Evolutionary conservation across 92 coral and sea anemone genomes (phyloP).

Genomic region (Micromussa lordhowensis): DNA sequence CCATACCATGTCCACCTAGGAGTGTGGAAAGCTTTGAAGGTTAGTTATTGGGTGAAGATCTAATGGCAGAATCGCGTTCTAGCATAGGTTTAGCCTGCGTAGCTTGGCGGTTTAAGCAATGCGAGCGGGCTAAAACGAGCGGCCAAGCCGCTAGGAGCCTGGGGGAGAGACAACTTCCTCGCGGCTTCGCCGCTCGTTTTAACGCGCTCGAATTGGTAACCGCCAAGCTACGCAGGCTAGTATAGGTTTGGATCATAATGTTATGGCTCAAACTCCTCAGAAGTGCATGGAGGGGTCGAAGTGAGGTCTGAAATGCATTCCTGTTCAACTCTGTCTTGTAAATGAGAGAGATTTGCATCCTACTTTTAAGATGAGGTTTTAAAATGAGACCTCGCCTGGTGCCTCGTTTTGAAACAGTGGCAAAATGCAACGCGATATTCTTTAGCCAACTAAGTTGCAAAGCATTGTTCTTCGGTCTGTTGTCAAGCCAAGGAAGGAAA

Average conservation of each 20-base stretch:
- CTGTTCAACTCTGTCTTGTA: neutral
- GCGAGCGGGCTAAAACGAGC: too few species aligned
- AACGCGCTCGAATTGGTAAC: too few species aligned
- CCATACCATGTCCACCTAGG: constrained; percentile 78
- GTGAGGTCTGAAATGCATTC: neutral
- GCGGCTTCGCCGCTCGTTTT: too few species aligned
- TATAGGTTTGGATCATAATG: too few species aligned
- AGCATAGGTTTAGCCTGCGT: neutral
- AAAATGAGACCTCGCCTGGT: neutral
- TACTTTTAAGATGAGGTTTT: neutral
- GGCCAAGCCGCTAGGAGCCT: too few species aligned
- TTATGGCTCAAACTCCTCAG: neutral
- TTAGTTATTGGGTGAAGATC: neutral
- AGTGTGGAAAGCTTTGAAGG: constrained; percentile 81
- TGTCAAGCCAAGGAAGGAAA: neutral
- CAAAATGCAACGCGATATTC: neutral
- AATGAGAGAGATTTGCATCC: neutral
- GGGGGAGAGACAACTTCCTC: too few species aligned
- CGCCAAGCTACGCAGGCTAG: too few species aligned
- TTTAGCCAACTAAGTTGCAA: neutral
- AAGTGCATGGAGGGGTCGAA: neutral
- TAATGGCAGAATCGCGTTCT: neutral
- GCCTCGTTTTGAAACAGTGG: neutral
- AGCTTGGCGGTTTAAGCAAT: too few species aligned
- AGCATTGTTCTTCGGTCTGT: neutral